Evolutionary conservation across 2,888 invertebrate genomes (phyloP).

Genomic region (Erebia ligea): DNA sequence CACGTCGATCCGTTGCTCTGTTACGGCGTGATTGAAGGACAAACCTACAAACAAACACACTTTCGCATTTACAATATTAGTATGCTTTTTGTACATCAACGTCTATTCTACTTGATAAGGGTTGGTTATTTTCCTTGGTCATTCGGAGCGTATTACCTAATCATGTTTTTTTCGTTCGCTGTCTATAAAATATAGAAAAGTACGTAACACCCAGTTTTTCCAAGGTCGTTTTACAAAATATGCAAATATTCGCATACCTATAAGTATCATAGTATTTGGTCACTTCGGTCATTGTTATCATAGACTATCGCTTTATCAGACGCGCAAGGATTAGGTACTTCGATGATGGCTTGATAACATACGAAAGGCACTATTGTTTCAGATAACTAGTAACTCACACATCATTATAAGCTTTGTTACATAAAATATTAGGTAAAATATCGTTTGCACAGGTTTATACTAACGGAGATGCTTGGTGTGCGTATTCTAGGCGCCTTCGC

Average conservation of each 20-base stretch:
- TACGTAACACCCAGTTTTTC: background rate
- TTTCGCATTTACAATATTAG: too few species aligned
- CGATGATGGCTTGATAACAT: slow-evolving; percentile 33
- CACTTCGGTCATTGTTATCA: slow-evolving; percentile 39
- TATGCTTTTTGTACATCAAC: too few species aligned
- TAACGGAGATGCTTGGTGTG: slow-evolving; percentile 4
- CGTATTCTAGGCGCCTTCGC: slow-evolving; percentile 29
- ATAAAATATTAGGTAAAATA: background rate
- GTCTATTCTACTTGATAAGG: too few species aligned
- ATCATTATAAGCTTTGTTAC: background rate
- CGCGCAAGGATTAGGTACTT: slow-evolving; percentile 32
- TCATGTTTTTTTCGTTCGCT: background rate
- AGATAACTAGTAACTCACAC: slow-evolving; percentile 12
- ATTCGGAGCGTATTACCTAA: background rate
- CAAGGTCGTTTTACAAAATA: slow-evolving; percentile 24
- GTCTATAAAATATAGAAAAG: background rate
- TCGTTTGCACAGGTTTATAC: background rate
- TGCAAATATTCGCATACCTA: slow-evolving; percentile 33
- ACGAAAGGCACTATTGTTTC: slow-evolving; percentile 25
- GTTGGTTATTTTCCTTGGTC: background rate
- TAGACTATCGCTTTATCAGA: slow-evolving; percentile 38
- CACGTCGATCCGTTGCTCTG: too few species aligned
- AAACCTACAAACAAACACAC: too few species aligned
- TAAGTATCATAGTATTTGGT: slow-evolving; percentile 27
- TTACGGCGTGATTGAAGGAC: too few species aligned